Evolutionary conservation across 2,113 vertebrate genomes (phyloP).

Genomic region (Plestiodon gilberti): DNA sequence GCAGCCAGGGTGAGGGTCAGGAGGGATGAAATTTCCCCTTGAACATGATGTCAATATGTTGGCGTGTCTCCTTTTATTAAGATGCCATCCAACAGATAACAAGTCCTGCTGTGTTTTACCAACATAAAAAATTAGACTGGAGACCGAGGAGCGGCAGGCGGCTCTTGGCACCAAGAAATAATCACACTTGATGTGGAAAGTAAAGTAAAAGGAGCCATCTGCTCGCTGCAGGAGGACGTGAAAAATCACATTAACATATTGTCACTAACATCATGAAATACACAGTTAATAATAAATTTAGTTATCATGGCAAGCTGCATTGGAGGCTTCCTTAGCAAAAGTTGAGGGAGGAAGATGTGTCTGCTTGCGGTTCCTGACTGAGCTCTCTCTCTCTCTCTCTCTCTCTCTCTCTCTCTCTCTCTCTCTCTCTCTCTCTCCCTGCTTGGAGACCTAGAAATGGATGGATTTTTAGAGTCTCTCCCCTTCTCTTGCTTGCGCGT

Average conservation of each 20-base stretch:
- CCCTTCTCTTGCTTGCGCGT: slow-evolving; percentile 25
- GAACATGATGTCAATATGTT: slow-evolving; percentile 99
- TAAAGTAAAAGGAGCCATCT: slow-evolving; percentile 99
- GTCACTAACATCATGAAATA: slow-evolving; percentile 99
- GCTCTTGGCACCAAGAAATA: slow-evolving; percentile 99
- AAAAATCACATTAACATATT: slow-evolving; percentile 99
- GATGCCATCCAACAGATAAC: slow-evolving; percentile 98
- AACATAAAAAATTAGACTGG: slow-evolving; percentile 99
- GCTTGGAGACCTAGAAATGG: neutral
- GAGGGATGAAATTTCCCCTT: slow-evolving; percentile 91
- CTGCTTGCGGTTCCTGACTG: neutral
- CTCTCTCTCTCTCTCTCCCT: neutral
- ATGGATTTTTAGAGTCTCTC: slow-evolving; percentile 23
- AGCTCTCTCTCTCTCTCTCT: neutral
- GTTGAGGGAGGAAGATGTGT: slow-evolving; percentile 69
- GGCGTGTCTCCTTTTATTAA: slow-evolving; percentile 98
- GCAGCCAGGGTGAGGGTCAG: slow-evolving; percentile 1
- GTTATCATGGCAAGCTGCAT: slow-evolving; percentile 88
- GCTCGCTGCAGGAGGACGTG: slow-evolving; percentile 93
- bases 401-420: neutral
- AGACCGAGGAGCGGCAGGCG: slow-evolving; percentile 98
- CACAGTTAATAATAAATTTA: slow-evolving; percentile 98
- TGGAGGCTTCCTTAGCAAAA: slow-evolving; percentile 85
- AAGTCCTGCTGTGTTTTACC: slow-evolving; percentile 99
- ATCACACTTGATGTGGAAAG: slow-evolving; percentile 99